Base-by-base conservation (phyloP, 1,140 invertebrate genomes). In the Ceratina japonica region DNA sequence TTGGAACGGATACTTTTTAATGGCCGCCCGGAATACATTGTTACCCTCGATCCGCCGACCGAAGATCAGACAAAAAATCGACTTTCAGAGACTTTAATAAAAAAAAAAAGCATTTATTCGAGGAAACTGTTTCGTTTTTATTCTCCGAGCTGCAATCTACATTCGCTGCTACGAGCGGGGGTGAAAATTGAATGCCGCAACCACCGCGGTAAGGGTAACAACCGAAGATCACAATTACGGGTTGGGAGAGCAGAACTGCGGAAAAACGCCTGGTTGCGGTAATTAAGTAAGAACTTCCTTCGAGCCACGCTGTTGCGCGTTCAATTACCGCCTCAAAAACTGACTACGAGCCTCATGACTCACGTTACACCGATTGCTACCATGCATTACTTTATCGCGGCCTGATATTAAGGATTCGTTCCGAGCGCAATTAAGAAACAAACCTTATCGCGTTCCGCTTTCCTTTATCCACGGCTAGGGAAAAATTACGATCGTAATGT, bases 221-320 rank as follows among this genome's bases (percentile, higher is more conserved):
- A n/a, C 0, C 49, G 71, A 78, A 49, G 64, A 37, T 44, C 37
- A 44, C 37, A 44, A 44, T 44, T 44, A 8, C 2, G 10, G 37
- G 10, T 1, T 4, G 37, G 10, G 37, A 10, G 37, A 44, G 5
- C 5, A 44, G 37, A 44, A 44, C 37, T 10, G 51, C 70, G n/a
- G 22, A 22, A 0, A 15, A 27, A 58, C n/a, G 15, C 44, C 27
- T 79, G 15, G 66, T 62, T 71, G 76, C 51, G 76, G 76, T 65
- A 73, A 73, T 72, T 79, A 73, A 73, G 59, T 51, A 64, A 79
- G 76, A 79, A 73, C 18, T 64, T 73, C 2, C 61, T 24, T 31
- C 12, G 51, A 51, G n/a, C 15, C n/a, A 24, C 5, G 13, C 51
- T 24, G 62, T 62, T 56, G 22, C 10, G 12, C 51, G 49, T 63